phyloP scores from a whole-genome alignment of 2,888 invertebrate genomes.

The Linyphia triangularis region DNA sequence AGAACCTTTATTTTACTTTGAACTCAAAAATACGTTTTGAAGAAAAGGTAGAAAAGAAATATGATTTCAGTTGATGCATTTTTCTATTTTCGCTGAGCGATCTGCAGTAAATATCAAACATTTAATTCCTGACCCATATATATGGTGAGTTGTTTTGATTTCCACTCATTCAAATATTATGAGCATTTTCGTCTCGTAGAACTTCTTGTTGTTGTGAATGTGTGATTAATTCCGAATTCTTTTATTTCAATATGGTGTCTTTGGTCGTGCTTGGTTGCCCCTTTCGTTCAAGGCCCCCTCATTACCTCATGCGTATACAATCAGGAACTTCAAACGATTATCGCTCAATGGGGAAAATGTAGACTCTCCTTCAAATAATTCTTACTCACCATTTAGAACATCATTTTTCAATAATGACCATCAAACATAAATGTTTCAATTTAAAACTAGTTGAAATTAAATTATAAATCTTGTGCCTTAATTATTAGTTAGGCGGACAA shows the following conservation, averaged over 20 bases:
- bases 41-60: not conserved
- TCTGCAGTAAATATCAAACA: slow-evolving; percentile 16
- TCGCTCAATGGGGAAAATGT: too few species aligned
- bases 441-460: too few species aligned
- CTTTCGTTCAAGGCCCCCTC: slow-evolving; percentile 39
- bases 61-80: not conserved
- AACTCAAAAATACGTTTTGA: not conserved
- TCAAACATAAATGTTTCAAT: too few species aligned
- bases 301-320: too few species aligned
- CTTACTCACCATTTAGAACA: too few species aligned
- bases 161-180: not conserved
- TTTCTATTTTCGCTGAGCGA: not conserved
- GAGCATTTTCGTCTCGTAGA: not conserved
- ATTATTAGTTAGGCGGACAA: too few species aligned
- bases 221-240: not conserved
- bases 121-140: slow-evolving; percentile 9
- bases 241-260: not conserved
- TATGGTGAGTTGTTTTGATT: slow-evolving; percentile 37
- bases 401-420: too few species aligned
- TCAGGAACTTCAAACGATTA: too few species aligned
- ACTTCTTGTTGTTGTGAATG: not conserved
- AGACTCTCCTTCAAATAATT: too few species aligned
- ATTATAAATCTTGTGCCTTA: too few species aligned
- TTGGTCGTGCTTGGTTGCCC: slow-evolving; percentile 34
- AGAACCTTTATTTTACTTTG: slow-evolving; percentile 14